Evolutionary conservation across 2,113 vertebrate genomes (phyloP), one percentile per base, ranked within the genome.

Genomic region (Bubalus kerabau): DNA sequence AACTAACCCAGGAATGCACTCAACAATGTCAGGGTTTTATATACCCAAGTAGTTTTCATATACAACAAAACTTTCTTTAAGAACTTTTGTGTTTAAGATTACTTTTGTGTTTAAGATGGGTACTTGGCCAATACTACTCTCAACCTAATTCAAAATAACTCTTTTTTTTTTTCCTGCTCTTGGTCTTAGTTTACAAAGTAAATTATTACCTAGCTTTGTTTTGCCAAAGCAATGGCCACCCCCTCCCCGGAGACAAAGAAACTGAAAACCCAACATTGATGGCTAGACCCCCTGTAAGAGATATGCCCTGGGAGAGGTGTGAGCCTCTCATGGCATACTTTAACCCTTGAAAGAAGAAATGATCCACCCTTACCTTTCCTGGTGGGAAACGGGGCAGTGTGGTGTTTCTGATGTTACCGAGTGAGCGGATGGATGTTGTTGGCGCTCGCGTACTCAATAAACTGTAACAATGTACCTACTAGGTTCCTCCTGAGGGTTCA

Each of bases 401-500:
- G 94, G 12, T 36, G 52, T 36, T 24, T 16, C 81, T 40, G 52
- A 74, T 95, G 97, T 97, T 96, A 84, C 98, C 96, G 43, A 95
- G 93, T 90, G 98, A 96, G 93, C 90, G 98, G 97, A 95, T 97
- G 98, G 97, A 76, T 98, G 97, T 21, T 96, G 91, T 62, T 84
- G 98, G 98, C 78, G 94, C 97, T 97, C 98, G 92, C 50, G 56
- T 95, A 95, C 98, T 97, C 98, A 99, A 92, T 99, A 97, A 99
- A 99, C 98, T 98, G 98, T 99, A 96, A 98, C 98, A 98, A 98
- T 99, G 97, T 99, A 98, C 99, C 99, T 99, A 99, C 98, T 99
- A 99, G 99, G 99, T 99, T 99, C 99, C 99, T 98, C 98, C 99
- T 98, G 99, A 99, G 99, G 99, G 99, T 99, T 99, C 99, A 99